phyloP scores from a whole-genome alignment of 2,797 vertebrate species.

The Myotis myotis region DNA sequence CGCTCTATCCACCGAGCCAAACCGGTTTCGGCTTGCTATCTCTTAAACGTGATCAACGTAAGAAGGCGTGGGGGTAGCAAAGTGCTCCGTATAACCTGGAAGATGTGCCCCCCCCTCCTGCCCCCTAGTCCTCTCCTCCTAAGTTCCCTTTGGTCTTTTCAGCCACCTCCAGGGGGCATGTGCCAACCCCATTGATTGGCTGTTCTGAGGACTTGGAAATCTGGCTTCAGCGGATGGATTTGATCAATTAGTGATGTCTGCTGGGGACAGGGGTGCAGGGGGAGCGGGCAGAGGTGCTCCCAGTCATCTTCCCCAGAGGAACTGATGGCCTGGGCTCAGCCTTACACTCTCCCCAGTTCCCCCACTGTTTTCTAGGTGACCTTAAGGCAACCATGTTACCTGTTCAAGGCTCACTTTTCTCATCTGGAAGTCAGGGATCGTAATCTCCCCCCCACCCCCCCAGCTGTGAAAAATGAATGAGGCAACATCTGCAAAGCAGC shows the following conservation, averaged over 20 bases:
- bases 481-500: background rate
- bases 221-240: background rate
- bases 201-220: background rate
- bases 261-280: background rate
- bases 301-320: background rate
- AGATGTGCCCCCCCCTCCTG: background rate
- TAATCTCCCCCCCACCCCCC: background rate
- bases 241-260: background rate
- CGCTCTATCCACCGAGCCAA: too few relatives aligned
- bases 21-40: too few relatives aligned
- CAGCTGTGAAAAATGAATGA: background rate
- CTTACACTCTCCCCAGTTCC: rapidly evolving
- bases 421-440: background rate
- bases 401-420: background rate
- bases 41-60: background rate
- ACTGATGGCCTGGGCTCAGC: background rate
- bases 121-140: background rate
- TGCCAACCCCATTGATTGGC: background rate
- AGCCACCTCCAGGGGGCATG: background rate
- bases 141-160: background rate
- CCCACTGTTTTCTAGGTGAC: background rate
- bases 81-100: background rate
- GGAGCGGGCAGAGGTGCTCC: rapidly evolving
- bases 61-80: background rate
- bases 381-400: background rate